These are phyloP conservation scores for Cavia aperea DNA, from an alignment of 2,113 vertebrate genomes.

Conservation along the genomic window DNA sequence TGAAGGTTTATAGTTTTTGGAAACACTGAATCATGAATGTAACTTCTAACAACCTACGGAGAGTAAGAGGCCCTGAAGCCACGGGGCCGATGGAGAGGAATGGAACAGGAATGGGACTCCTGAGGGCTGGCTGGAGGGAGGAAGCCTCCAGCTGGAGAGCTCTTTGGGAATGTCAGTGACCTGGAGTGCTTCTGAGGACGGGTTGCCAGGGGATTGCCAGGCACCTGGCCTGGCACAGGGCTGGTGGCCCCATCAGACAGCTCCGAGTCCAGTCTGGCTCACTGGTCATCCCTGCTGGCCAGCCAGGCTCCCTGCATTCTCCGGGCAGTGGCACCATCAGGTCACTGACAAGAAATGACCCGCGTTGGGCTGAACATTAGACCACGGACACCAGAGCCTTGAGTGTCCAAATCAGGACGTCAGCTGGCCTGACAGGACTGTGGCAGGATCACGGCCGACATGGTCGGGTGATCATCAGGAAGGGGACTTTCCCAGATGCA, in stretches of 20 bases:
- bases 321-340: not conserved
- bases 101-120: not conserved
- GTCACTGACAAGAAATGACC: not conserved
- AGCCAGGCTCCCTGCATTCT: not conserved
- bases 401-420: not conserved
- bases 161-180: not conserved
- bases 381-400: not conserved
- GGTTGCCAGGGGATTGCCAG: not conserved
- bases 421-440: not conserved
- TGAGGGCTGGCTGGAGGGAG: not conserved
- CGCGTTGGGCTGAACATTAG: not conserved
- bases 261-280: not conserved
- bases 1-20: not conserved
- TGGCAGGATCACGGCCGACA: not conserved
- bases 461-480: rapidly evolving
- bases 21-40: not conserved
- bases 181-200: not conserved
- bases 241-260: not conserved
- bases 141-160: not conserved
- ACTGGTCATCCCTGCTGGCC: not conserved
- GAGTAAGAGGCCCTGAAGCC: not conserved
- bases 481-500: not conserved
- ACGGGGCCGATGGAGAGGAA: not conserved
- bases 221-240: not conserved
- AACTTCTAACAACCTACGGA: not conserved